These are phyloP conservation scores for Eueremaeus valkanovi DNA, from an alignment of 2,888 invertebrate genomes.

Conservation along the genomic window DNA sequence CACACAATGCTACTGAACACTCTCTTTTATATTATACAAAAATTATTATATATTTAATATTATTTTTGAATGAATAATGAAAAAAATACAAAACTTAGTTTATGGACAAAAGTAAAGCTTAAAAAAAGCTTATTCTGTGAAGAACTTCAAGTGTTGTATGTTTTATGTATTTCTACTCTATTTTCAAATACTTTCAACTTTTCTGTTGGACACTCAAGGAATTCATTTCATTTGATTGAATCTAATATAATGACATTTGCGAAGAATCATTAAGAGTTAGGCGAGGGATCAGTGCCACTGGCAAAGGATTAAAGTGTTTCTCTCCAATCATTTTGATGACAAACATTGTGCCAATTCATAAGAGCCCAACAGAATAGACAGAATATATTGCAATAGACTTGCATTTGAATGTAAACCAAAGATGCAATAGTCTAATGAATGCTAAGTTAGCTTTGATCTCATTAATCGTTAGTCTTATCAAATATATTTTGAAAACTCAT, in stretches of 20 bases:
- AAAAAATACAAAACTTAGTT: neutral
- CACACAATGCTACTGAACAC: neutral
- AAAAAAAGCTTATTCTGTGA: neutral
- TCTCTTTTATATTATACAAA: neutral
- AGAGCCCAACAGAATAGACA: neutral
- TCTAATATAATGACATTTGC: neutral
- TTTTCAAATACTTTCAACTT: neutral
- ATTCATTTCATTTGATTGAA: slow-evolving; percentile 26
- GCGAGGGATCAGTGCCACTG: slow-evolving; percentile 7
- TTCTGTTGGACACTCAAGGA: slow-evolving; percentile 17
- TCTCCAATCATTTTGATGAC: slow-evolving; percentile 34
- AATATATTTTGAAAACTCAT: too few species aligned
- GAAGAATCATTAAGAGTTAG: slow-evolving; percentile 31
- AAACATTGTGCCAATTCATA: slow-evolving; percentile 25
- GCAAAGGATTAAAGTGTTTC: slow-evolving; percentile 31
- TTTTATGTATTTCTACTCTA: neutral
- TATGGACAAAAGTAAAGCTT: neutral
- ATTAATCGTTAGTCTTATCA: too few species aligned
- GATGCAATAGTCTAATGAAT: neutral
- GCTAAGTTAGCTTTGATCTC: too few species aligned
- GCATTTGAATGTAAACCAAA: neutral
- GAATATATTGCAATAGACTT: neutral
- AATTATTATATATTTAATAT: neutral
- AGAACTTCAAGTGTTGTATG: slow-evolving; percentile 23
- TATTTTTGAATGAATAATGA: slow-evolving; percentile 6